Percentiles rank a stretch among this genome's conserved stretches.
Conservation (phyloP, 2,113 vertebrate genomes). For the Gambusia holbrooki region DNA sequence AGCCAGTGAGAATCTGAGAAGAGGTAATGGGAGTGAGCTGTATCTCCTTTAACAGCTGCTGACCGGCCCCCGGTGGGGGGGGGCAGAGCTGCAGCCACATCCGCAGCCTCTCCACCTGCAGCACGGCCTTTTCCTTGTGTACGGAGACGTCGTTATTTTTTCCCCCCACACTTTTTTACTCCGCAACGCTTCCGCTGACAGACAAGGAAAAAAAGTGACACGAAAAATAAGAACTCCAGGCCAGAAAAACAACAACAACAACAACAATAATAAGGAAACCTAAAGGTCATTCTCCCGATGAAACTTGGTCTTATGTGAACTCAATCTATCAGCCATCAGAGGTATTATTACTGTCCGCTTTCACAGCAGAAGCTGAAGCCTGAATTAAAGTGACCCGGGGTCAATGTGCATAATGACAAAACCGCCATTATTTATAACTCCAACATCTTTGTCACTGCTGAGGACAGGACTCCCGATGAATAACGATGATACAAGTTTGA, state of each 20-base stretch:
- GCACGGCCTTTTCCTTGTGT: constrained; percentile 11
- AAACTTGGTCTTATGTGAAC: constrained; percentile 52
- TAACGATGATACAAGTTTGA: constrained; percentile 47
- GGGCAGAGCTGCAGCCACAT: constrained; percentile 40
- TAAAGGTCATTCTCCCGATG: constrained; percentile 64
- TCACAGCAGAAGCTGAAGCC: constrained; percentile 29
- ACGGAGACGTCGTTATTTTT: constrained; percentile 67
- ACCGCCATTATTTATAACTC: constrained; percentile 56
- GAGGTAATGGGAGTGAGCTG: constrained; percentile 45
- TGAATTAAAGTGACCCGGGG: constrained; percentile 56
- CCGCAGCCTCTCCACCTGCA: constrained; percentile 46
- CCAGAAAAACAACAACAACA: constrained; percentile 37
- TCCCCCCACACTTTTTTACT: constrained; percentile 36
- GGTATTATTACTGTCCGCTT: constrained; percentile 40
- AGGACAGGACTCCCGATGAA: constrained; percentile 58
- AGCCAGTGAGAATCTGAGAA: constrained; percentile 49
- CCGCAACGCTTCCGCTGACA: constrained; percentile 57
- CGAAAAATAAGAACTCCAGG: constrained; percentile 58
- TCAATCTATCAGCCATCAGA: constrained; percentile 64
- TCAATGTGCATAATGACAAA: constrained; percentile 50
- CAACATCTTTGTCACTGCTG: constrained; percentile 39
- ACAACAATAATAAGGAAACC: constrained; percentile 2
- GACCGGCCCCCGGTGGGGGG: constrained; percentile 42
- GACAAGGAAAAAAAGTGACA: constrained; percentile 52
- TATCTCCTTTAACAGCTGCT: constrained; percentile 60